Percentiles rank a stretch among this genome's conserved stretches.
These are phyloP conservation scores for Orgyia antiqua DNA, from an alignment of 2,888 invertebrate genomes.

Conservation along the genomic window DNA sequence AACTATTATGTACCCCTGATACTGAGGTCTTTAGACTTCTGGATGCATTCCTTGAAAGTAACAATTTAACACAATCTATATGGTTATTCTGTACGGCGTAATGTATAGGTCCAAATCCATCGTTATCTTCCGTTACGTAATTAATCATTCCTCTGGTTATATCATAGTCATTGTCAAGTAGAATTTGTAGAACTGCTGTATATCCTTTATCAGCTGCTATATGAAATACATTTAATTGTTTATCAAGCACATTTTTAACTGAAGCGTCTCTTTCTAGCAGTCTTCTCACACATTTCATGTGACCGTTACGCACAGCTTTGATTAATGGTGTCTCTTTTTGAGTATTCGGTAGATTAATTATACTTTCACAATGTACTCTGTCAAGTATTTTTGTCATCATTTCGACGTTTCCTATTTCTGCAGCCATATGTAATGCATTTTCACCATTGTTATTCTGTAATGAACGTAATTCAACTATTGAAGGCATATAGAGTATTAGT, in stretches of 20 bases:
- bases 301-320: slow-evolving; percentile 49
- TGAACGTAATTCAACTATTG: background rate
- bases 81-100: slow-evolving; percentile 27
- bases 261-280: slow-evolving; percentile 55
- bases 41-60: slow-evolving; percentile 25
- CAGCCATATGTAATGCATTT: slow-evolving; percentile 54
- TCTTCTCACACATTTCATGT: slow-evolving; percentile 46
- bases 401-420: slow-evolving; percentile 40
- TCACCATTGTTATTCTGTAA: slow-evolving; percentile 39
- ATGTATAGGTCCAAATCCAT: slow-evolving; percentile 27
- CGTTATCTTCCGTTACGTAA: slow-evolving; percentile 28
- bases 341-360: slow-evolving; percentile 37
- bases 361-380: slow-evolving; percentile 19
- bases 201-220: slow-evolving; percentile 52
- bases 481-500: background rate
- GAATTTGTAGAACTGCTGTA: slow-evolving; percentile 60
- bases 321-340: slow-evolving; percentile 56
- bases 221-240: slow-evolving; percentile 60
- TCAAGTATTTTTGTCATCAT: slow-evolving; percentile 50
- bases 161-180: slow-evolving; percentile 56
- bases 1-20: slow-evolving; percentile 25
- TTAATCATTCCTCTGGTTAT: slow-evolving; percentile 36
- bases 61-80: slow-evolving; percentile 39
- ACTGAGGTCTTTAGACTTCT: slow-evolving; percentile 14
- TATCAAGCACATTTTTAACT: slow-evolving; percentile 32